phyloP scores from a whole-genome alignment of 2,888 invertebrate species.

The Tineola bisselliella region DNA sequence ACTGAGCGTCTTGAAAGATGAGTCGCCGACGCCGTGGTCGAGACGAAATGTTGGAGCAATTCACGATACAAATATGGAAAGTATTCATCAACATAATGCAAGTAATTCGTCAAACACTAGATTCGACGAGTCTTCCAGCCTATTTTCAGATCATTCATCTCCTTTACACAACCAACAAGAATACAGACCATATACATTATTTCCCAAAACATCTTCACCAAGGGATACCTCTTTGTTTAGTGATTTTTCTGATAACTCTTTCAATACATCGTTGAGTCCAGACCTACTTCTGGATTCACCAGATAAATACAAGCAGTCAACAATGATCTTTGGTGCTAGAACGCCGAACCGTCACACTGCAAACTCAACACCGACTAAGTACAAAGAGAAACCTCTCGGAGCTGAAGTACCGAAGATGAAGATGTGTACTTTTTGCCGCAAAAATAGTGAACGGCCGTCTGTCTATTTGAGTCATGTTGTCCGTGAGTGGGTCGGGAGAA shows the following conservation, averaged over 20 bases:
- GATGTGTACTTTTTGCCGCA: slow-evolving; percentile 51
- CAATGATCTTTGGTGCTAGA: background rate
- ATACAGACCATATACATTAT: background rate
- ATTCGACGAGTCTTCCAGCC: background rate
- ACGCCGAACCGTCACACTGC: background rate
- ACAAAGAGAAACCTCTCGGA: background rate
- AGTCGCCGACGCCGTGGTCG: background rate
- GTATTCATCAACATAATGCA: too few relatives aligned
- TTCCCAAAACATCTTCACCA: background rate
- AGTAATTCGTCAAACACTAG: background rate
- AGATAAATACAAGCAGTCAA: too few relatives aligned
- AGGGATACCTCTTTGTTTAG: background rate
- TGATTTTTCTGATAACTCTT: too few relatives aligned
- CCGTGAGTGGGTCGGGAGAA: slow-evolving; percentile 36
- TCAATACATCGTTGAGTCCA: background rate
- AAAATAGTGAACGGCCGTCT: slow-evolving; percentile 50
- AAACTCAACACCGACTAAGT: background rate
- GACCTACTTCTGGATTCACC: too few relatives aligned
- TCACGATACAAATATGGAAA: background rate
- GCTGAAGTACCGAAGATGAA: slow-evolving; percentile 19
- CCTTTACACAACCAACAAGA: background rate
- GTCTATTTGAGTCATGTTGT: slow-evolving; percentile 48
- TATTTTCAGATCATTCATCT: background rate
- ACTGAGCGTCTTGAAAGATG: background rate
- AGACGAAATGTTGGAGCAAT: background rate